phyloP scores from a whole-genome alignment of 2,113 vertebrate species.

The Suncus etruscus region DNA sequence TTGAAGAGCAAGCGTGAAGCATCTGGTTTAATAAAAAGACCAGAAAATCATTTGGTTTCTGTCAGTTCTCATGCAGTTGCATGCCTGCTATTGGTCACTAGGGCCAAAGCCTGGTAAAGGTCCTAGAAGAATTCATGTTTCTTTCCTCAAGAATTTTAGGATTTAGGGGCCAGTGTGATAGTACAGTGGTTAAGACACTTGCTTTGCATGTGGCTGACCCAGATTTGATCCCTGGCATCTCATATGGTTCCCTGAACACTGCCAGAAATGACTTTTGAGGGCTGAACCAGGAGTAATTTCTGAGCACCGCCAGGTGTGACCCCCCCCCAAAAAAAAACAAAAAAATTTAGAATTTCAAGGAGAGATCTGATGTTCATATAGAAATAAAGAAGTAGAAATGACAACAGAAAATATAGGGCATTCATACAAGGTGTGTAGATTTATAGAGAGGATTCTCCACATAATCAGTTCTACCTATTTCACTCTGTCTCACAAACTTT shows the following conservation, averaged over 20 bases:
- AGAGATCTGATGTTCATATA: not conserved
- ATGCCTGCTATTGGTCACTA: not conserved
- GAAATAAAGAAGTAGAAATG: slow-evolving; percentile 19
- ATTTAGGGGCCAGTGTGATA: not conserved
- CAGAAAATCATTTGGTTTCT: not conserved
- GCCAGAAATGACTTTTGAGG: too few relatives aligned
- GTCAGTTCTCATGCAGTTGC: not conserved
- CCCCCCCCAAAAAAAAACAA: too few relatives aligned
- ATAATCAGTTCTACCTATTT: fast-evolving
- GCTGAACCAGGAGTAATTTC: too few relatives aligned
- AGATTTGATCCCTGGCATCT: too few relatives aligned
- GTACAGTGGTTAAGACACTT: too few relatives aligned
- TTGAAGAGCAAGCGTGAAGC: too few relatives aligned
- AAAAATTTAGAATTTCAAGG: too few relatives aligned
- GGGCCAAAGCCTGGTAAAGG: not conserved
- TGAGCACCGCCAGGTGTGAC: too few relatives aligned
- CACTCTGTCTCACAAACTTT: not conserved
- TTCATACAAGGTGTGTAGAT: too few relatives aligned
- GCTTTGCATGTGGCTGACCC: too few relatives aligned
- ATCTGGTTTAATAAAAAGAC: not conserved
- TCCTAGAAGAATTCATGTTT: not conserved
- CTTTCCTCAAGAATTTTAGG: not conserved
- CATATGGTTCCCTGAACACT: too few relatives aligned
- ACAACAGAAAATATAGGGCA: not conserved
- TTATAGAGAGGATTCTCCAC: not conserved